These are phyloP conservation scores for Oplegnathus fasciatus DNA, from an alignment of 2,113 vertebrate species.

Conservation along the genomic window DNA sequence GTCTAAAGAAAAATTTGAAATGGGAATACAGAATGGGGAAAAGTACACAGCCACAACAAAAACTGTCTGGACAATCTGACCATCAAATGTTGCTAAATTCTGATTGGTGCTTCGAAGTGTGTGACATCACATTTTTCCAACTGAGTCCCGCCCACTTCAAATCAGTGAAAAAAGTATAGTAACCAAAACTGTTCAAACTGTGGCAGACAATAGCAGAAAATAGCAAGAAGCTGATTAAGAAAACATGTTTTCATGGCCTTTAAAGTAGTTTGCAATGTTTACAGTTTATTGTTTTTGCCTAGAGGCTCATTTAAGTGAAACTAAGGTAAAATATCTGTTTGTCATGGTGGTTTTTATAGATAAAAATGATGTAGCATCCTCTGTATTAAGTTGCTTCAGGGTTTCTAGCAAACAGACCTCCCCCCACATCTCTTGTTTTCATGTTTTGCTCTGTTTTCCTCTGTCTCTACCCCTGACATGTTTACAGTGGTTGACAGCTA, in stretches of 20 bases:
- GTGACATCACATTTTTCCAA: too few species aligned
- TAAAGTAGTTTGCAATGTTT: background rate
- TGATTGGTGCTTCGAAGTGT: too few species aligned
- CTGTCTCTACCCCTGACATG: background rate
- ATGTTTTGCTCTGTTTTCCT: background rate
- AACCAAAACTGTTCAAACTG: background rate
- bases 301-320: background rate
- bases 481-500: background rate
- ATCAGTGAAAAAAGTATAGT: background rate
- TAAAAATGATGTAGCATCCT: background rate
- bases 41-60: too few species aligned
- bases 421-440: background rate
- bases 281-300: background rate
- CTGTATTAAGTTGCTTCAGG: background rate
- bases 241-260: background rate
- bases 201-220: background rate
- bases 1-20: too few species aligned
- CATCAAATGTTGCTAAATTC: too few species aligned
- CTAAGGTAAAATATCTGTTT: background rate
- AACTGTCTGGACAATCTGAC: too few species aligned
- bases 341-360: background rate
- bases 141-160: too few species aligned
- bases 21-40: too few species aligned
- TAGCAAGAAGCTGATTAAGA: background rate
- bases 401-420: background rate